Base-by-base conservation (phyloP, 2,113 vertebrate species). In the Zosterops lateralis region DNA sequence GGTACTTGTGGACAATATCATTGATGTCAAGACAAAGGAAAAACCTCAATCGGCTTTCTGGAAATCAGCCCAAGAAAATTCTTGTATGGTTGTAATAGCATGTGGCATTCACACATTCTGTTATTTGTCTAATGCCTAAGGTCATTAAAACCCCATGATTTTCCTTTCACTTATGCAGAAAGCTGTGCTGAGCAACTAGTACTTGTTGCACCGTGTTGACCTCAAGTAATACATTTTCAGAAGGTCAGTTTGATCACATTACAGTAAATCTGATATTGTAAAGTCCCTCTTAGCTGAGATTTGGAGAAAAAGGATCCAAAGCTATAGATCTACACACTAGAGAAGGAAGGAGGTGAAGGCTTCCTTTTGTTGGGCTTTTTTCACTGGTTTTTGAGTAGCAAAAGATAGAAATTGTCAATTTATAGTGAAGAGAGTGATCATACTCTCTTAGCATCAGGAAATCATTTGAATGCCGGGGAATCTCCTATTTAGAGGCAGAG, bases 171-270 rank as follows among this genome's bases (percentile, higher is more conserved):
- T 82, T 83, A 57, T 5, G n/a, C 38, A 56, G 48, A 90, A 84
- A 61, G 34, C 56, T 87, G 54, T 83, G 31, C 64, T 71, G 6
- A 54, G 61, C 60, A 85, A 74, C 89, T 93, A 53, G 64, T 93
- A 92, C 91, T 96, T 95, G 71, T 95, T 96, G 87, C 66, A 38
- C 50, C 40, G 51, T 54, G 50, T 83, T 90, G 72, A 78, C 78
- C 58, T 94, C 73, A 90, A 61, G 29, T 72, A 87, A 85, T 44
- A 82, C 17, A 14, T 93, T 88, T 92, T 93, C 90, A 92, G 53
- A 91, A 86, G 1, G 8, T 90, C 88, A 81, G 24, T 85, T 85
- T 88, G 68, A 84, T 67, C 42, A 4, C 25, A 90, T 17, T 90
- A 24, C 32, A 67, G 42, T 89, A 94, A 93, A 95, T 58, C 25